Conservation (phyloP, 2,113 vertebrate genomes). For the Perca fluviatilis region DNA sequence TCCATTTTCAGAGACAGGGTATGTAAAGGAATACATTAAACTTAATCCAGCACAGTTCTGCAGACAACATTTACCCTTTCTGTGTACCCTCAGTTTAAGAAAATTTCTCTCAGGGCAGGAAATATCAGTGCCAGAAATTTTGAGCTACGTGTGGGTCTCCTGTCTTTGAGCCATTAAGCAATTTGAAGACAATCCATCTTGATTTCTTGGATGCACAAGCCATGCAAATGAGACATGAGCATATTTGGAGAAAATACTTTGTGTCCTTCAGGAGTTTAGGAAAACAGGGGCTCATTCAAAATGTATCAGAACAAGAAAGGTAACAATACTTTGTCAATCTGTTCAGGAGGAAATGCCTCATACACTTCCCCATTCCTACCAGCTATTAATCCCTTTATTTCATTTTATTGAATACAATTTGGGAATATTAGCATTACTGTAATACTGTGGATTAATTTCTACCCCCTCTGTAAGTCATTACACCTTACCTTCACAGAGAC, state of each 20-base stretch:
- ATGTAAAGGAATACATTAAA: slow-evolving; percentile 52
- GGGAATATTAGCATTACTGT: neutral
- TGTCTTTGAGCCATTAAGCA: slow-evolving; percentile 38
- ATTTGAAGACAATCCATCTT: slow-evolving; percentile 41
- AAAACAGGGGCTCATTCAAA: slow-evolving; percentile 17
- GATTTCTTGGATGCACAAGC: slow-evolving; percentile 50
- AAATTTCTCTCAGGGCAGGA: slow-evolving; percentile 28
- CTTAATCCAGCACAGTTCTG: neutral
- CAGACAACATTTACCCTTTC: slow-evolving; percentile 37
- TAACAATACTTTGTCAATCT: neutral
- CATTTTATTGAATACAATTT: neutral
- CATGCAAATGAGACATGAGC: slow-evolving; percentile 56
- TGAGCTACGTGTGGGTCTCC: slow-evolving; percentile 19
- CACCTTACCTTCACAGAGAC: slow-evolving; percentile 20
- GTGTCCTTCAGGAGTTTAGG: slow-evolving; percentile 1
- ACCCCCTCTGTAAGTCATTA: slow-evolving; percentile 2
- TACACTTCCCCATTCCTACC: neutral
- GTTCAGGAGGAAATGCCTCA: neutral
- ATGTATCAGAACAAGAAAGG: slow-evolving; percentile 15
- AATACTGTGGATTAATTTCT: neutral
- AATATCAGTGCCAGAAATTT: slow-evolving; percentile 18
- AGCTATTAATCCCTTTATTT: slow-evolving; percentile 2
- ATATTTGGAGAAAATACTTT: slow-evolving; percentile 33
- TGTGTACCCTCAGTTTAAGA: slow-evolving; percentile 12
- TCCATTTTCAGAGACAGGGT: slow-evolving; percentile 29